Percentiles rank a stretch among this genome's conserved stretches.
Evolutionary conservation across 2,888 invertebrate species (phyloP).

Genomic region (Drosophila trichaetosa): DNA sequence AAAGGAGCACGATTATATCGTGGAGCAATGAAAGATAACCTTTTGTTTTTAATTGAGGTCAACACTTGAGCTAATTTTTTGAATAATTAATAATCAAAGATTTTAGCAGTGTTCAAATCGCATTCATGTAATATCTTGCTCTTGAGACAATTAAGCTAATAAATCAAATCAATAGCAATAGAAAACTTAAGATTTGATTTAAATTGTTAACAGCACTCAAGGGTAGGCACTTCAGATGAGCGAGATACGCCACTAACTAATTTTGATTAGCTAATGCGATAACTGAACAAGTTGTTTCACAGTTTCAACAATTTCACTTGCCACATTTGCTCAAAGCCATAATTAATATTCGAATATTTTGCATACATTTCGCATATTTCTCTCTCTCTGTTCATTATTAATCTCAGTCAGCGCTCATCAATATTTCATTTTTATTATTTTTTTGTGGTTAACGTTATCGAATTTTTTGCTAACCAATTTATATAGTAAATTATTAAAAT

Average conservation of each 20-base stretch:
- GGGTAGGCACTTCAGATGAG: slow-evolving; percentile 7
- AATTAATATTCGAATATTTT: slow-evolving; percentile 49
- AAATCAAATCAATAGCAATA: slow-evolving; percentile 15
- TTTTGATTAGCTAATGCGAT: slow-evolving; percentile 40
- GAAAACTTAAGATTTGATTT: background rate
- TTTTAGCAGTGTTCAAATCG: background rate
- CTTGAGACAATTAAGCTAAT: background rate
- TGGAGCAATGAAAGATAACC: background rate
- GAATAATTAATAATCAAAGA: too few relatives aligned
- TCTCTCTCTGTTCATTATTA: slow-evolving; percentile 14
- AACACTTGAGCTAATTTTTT: background rate
- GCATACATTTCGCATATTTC: background rate
- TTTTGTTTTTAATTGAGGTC: background rate
- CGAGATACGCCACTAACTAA: background rate
- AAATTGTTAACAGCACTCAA: slow-evolving; percentile 10
- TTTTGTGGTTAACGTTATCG: background rate
- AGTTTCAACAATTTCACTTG: slow-evolving; percentile 38
- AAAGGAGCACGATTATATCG: slow-evolving; percentile 16
- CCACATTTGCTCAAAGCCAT: slow-evolving; percentile 27
- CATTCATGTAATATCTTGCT: background rate
- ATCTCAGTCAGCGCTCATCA: slow-evolving; percentile 27
- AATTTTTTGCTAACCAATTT: slow-evolving; percentile 19
- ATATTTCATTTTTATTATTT: slow-evolving; percentile 19
- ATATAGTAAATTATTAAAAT: slow-evolving; percentile 42
- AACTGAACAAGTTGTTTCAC: slow-evolving; percentile 4